Evolutionary conservation across 1,140 invertebrate genomes (phyloP).

Genomic region (Drosophila melanica): DNA sequence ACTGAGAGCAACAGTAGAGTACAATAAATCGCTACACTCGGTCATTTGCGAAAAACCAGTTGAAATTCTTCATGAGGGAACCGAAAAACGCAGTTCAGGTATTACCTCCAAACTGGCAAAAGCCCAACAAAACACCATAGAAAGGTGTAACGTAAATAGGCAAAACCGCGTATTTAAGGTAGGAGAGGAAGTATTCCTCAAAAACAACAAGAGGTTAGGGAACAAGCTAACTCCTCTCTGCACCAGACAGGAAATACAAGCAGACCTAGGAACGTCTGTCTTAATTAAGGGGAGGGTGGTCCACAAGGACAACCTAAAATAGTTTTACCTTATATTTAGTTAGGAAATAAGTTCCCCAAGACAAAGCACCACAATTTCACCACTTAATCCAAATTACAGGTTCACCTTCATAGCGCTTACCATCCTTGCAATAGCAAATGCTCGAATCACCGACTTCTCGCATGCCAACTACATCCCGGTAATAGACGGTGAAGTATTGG

Average conservation of each 20-base stretch:
- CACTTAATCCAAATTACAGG: neutral
- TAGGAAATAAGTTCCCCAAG: conserved; percentile 1
- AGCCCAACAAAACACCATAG: no score
- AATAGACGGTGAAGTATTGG: conserved; percentile 10
- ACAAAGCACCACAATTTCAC: conserved; percentile 1
- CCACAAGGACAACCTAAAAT: neutral
- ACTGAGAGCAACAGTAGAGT: no score
- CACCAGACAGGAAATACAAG: neutral
- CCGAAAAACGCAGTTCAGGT: no score
- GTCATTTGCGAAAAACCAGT: no score
- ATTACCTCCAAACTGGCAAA: no score
- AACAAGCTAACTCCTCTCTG: conserved; percentile 33
- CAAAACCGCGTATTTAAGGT: no score
- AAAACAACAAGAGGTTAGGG: no score
- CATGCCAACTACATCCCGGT: conserved; percentile 1
- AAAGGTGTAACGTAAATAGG: no score
- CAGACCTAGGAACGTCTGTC: no score
- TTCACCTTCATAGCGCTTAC: neutral
- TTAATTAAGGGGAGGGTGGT: neutral
- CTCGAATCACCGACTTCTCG: neutral
- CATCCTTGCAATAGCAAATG: neutral
- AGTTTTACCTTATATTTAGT: conserved; percentile 2
- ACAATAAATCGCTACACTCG: no score
- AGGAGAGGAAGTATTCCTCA: no score
- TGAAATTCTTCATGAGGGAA: no score